Percentiles rank a stretch among this genome's conserved stretches.
Conservation (phyloP, 2,888 invertebrate genomes). For the Spodoptera picta region DNA sequence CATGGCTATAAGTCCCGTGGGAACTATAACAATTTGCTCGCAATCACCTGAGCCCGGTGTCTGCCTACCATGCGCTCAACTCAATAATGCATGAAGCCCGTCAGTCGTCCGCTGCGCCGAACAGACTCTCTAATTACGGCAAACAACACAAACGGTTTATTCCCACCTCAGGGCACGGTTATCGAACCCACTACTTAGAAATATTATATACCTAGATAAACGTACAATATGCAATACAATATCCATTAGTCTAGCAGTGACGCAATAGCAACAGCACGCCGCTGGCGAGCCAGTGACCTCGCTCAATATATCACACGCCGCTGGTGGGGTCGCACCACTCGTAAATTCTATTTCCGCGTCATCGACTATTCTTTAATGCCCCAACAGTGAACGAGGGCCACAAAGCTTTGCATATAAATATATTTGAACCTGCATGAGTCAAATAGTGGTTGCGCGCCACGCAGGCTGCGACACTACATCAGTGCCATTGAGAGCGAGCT, state of each 20-base stretch:
- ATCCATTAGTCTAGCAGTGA: conserved; percentile 72
- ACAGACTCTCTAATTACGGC: conserved; percentile 77
- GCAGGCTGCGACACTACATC: conserved; percentile 71
- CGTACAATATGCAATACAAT: conserved; percentile 75
- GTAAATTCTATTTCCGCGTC: conserved; percentile 82
- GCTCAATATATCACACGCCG: conserved; percentile 70
- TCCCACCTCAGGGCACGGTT: conserved; percentile 79
- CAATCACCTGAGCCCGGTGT: conserved; percentile 69
- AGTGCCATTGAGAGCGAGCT: conserved; percentile 51
- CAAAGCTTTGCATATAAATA: conserved; percentile 71
- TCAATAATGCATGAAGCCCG: conserved; percentile 82
- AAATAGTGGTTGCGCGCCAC: conserved; percentile 64
- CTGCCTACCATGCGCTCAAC: conserved; percentile 66
- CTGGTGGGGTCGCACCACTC: conserved; percentile 70
- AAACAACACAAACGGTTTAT: conserved; percentile 72
- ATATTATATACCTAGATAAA: conserved; percentile 65
- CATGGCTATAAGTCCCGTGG: conserved; percentile 72
- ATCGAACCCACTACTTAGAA: conserved; percentile 75
- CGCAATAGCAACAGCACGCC: conserved; percentile 66
- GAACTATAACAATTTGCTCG: conserved; percentile 79
- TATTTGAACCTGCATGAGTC: conserved; percentile 66
- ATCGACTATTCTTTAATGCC: conserved; percentile 68
- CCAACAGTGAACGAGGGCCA: conserved; percentile 53
- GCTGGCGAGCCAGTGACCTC: conserved; percentile 75
- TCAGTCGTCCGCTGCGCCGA: conserved; percentile 69